A percentile compares a stretch with the other conserved stretches of the same genome.
These are phyloP conservation scores for Triplophysa yarkandensis DNA, from an alignment of 2,797 vertebrate genomes.

Conservation along the genomic window DNA sequence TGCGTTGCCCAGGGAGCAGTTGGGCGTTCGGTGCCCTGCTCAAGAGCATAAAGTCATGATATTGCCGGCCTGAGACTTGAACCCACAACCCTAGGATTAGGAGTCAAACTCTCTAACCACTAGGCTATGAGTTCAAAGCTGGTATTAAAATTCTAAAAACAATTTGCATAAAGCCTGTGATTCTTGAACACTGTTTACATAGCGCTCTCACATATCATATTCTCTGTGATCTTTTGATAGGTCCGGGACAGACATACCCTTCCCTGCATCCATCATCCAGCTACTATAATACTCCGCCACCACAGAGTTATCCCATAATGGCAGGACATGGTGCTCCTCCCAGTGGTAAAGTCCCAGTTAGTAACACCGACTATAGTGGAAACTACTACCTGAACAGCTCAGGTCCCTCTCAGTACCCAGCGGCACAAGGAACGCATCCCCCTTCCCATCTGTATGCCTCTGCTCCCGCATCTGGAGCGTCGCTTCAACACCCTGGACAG, in stretches of 20 bases:
- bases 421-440: conserved; percentile 66
- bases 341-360: conserved; percentile 79
- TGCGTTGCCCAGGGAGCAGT: too few relatives aligned
- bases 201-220: neutral
- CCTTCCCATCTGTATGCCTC: conserved; percentile 67
- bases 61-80: too few relatives aligned
- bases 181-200: conserved; percentile 10
- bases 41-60: too few relatives aligned
- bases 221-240: conserved; percentile 66
- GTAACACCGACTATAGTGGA: conserved; percentile 75
- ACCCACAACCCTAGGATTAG: too few relatives aligned
- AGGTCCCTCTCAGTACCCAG: conserved; percentile 66
- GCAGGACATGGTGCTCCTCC: conserved; percentile 77
- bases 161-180: neutral
- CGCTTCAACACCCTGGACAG: conserved; percentile 70
- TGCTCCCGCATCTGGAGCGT: conserved; percentile 60
- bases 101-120: too few relatives aligned
- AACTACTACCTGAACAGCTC: conserved; percentile 82
- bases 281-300: conserved; percentile 74
- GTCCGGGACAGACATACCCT: conserved; percentile 79
- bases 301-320: conserved; percentile 74
- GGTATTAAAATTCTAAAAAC: neutral
- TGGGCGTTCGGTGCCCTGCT: too few relatives aligned
- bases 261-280: conserved; percentile 75
- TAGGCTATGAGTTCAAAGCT: too few relatives aligned